phyloP scores from a whole-genome alignment of 1,140 invertebrate species.

The Apis laboriosa region DNA sequence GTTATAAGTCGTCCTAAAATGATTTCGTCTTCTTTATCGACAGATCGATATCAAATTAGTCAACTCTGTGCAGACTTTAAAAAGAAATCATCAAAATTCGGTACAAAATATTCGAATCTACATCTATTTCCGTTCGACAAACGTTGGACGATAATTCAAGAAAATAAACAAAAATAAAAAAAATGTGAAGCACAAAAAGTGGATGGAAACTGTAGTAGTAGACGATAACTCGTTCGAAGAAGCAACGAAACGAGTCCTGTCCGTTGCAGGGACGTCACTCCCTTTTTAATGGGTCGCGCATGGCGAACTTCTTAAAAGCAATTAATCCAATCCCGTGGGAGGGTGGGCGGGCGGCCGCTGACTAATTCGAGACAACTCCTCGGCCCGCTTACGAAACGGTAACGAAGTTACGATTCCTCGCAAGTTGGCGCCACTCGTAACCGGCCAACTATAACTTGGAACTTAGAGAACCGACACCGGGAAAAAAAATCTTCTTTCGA shows the following conservation, averaged over 20 bases:
- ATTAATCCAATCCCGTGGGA: conserved; percentile 51
- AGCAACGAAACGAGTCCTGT: background rate
- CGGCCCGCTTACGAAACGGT: conserved; percentile 48
- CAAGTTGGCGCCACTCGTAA: conserved; percentile 46
- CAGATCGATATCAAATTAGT: too few species aligned
- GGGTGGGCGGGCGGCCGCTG: conserved; percentile 29
- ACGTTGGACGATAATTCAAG: too few species aligned
- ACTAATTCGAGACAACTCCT: conserved; percentile 55
- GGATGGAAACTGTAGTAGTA: background rate
- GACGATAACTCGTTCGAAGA: background rate
- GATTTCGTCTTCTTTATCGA: too few species aligned
- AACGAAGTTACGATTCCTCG: conserved; percentile 53
- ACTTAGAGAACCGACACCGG: background rate
- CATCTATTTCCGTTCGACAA: too few species aligned
- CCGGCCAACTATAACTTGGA: conserved; percentile 29
- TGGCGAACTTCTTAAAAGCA: conserved; percentile 45
- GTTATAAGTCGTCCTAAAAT: too few species aligned
- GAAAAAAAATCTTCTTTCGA: conserved; percentile 38
- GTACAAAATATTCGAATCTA: too few species aligned
- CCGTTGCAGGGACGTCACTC: background rate
- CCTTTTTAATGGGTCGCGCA: conserved; percentile 22
- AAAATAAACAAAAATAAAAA: too few species aligned
- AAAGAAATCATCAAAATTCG: too few species aligned
- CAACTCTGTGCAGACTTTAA: too few species aligned
- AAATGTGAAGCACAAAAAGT: too few species aligned